Percentiles rank a stretch among this genome's conserved stretches.
Evolutionary conservation across 2,113 vertebrate species (phyloP).

Genomic region (Promerops cafer): DNA sequence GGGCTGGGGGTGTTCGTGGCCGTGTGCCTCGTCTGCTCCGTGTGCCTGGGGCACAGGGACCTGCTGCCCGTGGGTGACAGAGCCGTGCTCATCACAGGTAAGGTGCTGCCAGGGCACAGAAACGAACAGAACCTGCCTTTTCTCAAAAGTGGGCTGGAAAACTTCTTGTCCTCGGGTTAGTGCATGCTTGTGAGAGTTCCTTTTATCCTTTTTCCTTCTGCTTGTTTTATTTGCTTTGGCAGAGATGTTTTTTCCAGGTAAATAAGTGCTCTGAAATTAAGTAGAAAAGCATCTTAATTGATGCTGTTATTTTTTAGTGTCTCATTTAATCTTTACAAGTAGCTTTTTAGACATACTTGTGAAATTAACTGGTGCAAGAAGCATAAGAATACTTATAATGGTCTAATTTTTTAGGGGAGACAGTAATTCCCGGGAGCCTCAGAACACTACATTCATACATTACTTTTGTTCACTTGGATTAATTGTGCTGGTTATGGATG

Average conservation of each 20-base stretch:
- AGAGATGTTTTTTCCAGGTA: not conserved
- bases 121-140: not conserved
- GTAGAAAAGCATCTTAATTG: slow-evolving; percentile 7
- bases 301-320: not conserved
- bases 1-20: slow-evolving; percentile 30
- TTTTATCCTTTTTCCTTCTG: not conserved
- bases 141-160: not conserved
- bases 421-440: not conserved
- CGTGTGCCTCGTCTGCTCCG: not conserved
- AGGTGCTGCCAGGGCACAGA: not conserved
- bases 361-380: not conserved
- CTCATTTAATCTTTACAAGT: slow-evolving; percentile 12
- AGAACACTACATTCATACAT: not conserved
- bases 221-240: not conserved
- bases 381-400: not conserved
- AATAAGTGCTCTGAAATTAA: not conserved
- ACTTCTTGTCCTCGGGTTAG: not conserved
- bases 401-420: not conserved
- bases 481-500: not conserved
- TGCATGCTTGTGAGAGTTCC: not conserved
- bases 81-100: slow-evolving; percentile 78
- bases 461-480: not conserved
- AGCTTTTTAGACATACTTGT: not conserved
- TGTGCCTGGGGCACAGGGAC: not conserved
- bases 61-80: slow-evolving; percentile 62